Percentiles rank a stretch among this genome's conserved stretches.
Conservation (phyloP, 2,888 invertebrate species). For the Torymus texanus region DNA sequence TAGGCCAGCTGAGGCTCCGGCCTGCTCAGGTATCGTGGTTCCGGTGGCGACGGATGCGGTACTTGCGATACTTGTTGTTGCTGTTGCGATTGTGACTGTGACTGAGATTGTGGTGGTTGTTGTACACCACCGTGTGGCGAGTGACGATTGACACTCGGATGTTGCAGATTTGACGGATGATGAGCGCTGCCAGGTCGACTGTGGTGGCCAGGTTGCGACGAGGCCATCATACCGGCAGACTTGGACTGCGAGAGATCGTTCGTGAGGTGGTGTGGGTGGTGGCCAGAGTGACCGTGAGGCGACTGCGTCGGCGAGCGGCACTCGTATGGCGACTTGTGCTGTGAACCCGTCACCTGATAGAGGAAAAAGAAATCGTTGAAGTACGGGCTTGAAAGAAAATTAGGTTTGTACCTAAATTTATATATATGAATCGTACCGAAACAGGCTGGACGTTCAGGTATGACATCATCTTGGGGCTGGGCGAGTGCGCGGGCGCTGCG, state of each 20-base stretch:
- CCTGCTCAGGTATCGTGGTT: slow-evolving; percentile 71
- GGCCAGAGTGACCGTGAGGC: slow-evolving; percentile 75
- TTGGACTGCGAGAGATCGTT: slow-evolving; percentile 70
- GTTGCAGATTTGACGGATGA: slow-evolving; percentile 45
- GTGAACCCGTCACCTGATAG: slow-evolving; percentile 53
- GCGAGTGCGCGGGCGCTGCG: slow-evolving; percentile 73
- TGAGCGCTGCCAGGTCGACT: slow-evolving; percentile 53
- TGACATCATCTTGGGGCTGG: slow-evolving; percentile 73
- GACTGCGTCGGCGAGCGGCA: slow-evolving; percentile 73
- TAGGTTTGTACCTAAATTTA: too few relatives aligned
- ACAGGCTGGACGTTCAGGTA: slow-evolving; percentile 70
- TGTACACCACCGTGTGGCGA: slow-evolving; percentile 43
- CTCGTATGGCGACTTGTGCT: slow-evolving; percentile 72
- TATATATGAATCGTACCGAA: slow-evolving; percentile 21
- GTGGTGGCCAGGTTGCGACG: slow-evolving; percentile 63
- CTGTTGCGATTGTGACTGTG: slow-evolving; percentile 10
- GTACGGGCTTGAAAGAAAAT: not conserved
- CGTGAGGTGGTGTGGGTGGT: slow-evolving; percentile 72
- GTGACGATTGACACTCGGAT: slow-evolving; percentile 45
- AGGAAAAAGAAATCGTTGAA: not conserved
- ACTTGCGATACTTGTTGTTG: slow-evolving; percentile 64
- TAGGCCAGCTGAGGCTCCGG: slow-evolving; percentile 65
- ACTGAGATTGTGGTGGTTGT: slow-evolving; percentile 1
- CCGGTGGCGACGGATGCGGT: slow-evolving; percentile 72
- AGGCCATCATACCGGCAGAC: slow-evolving; percentile 67